These are phyloP conservation scores for Hedychridium roseum DNA, from an alignment of 2,888 invertebrate genomes.

Conservation along the genomic window DNA sequence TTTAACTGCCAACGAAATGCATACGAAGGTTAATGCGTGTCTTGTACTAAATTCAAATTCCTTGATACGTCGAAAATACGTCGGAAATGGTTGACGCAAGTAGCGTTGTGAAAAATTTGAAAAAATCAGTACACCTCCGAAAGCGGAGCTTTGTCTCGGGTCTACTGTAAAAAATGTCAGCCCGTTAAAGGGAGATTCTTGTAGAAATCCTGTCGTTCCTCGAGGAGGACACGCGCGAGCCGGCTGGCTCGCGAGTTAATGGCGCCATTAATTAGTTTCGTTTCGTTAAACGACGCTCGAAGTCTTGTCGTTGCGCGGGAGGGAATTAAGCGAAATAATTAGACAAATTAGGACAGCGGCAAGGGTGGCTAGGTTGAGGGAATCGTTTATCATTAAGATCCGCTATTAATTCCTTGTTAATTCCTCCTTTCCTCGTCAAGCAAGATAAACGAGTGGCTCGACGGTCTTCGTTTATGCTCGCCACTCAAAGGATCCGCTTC, in stretches of 20 bases:
- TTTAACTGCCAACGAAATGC: no score
- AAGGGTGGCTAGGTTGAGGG: conserved; percentile 47
- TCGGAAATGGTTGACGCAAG: no score
- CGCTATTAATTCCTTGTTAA: conserved; percentile 64
- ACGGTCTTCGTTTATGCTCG: conserved; percentile 30
- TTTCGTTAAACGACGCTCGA: conserved; percentile 54
- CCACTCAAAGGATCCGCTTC: conserved; percentile 23
- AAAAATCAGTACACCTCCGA: background rate
- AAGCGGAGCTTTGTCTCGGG: conserved; percentile 1
- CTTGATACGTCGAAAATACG: no score
- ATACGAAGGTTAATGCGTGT: no score
- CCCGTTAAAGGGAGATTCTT: background rate
- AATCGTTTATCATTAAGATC: conserved; percentile 63
- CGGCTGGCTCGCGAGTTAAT: conserved; percentile 49
- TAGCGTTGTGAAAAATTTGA: background rate
- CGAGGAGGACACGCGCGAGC: background rate
- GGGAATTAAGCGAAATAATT: conserved; percentile 63
- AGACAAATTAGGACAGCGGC: conserved; percentile 62
- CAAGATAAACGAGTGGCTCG: conserved; percentile 61
- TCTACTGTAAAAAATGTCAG: conserved; percentile 17
- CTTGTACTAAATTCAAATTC: no score
- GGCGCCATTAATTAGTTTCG: conserved; percentile 61
- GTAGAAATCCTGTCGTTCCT: no score
- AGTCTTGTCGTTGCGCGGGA: conserved; percentile 56
- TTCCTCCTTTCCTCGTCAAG: conserved; percentile 64